These are phyloP conservation scores for Acanthochromis polyacanthus DNA, from an alignment of 2,113 vertebrate genomes.

Conservation along the genomic window DNA sequence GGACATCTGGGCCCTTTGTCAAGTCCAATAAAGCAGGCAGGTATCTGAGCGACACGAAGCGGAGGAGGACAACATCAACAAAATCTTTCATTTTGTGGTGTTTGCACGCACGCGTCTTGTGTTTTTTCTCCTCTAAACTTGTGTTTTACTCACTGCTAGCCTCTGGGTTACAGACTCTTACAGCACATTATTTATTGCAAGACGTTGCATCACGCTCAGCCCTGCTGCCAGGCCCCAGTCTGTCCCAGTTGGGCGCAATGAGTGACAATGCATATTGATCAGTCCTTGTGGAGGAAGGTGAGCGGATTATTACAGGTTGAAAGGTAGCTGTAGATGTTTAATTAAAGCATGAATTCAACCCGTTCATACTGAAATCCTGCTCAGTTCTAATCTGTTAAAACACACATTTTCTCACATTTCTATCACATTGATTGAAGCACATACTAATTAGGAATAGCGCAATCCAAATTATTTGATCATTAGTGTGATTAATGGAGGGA, in stretches of 20 bases:
- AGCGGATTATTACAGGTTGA: constrained; percentile 4
- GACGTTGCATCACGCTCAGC: constrained; percentile 66
- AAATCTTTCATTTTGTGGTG: neutral
- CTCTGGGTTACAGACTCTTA: constrained; percentile 51
- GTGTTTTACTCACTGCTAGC: constrained; percentile 18
- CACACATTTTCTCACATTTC: neutral
- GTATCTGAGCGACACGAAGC: neutral
- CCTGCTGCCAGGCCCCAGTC: constrained; percentile 30
- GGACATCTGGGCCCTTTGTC: constrained; percentile 39
- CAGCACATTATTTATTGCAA: constrained; percentile 60
- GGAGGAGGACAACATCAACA: neutral
- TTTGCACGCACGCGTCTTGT: neutral
- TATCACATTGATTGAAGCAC: constrained; percentile 14
- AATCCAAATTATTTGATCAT: constrained; percentile 21
- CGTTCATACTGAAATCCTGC: neutral
- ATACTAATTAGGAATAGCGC: neutral
- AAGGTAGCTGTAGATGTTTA: constrained; percentile 7
- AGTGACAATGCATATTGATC: constrained; percentile 65
- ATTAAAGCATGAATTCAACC: neutral
- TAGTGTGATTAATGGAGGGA: constrained; percentile 40
- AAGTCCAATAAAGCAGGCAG: constrained; percentile 29
- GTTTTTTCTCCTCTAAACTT: neutral
- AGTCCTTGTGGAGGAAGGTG: constrained; percentile 19
- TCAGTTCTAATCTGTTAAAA: neutral
- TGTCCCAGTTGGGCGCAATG: constrained; percentile 34